Evolutionary conservation across 2,113 vertebrate genomes (phyloP).

Genomic region (Chionomys nivalis): DNA sequence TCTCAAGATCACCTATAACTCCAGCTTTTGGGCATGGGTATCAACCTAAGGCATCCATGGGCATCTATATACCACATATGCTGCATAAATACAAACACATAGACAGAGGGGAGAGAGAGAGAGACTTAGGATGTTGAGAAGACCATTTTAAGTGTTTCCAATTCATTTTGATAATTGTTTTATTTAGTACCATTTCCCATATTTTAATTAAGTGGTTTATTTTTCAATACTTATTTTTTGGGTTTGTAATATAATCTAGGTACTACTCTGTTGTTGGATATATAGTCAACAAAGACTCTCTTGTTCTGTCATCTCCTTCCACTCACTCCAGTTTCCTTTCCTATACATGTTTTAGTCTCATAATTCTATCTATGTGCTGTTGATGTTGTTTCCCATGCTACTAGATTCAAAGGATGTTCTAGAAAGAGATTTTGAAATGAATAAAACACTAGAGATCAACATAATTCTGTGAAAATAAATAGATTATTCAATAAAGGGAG

Average conservation of each 20-base stretch:
- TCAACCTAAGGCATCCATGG: neutral
- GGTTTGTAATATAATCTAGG: neutral
- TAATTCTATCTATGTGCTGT: neutral
- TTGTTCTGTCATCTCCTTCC: too few species aligned
- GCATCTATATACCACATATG: neutral
- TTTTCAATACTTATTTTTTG: neutral
- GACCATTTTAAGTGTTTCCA: neutral
- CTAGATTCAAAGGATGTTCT: neutral
- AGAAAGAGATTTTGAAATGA: neutral
- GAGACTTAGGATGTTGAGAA: neutral
- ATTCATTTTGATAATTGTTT: neutral
- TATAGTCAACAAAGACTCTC: neutral
- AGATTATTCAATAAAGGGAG: neutral
- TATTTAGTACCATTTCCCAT: too few species aligned
- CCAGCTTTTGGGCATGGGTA: too few species aligned
- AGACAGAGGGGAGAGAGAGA: too few species aligned
- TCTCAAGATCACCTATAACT: neutral
- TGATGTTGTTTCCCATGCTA: neutral
- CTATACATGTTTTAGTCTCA: neutral
- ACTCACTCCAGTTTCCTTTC: neutral
- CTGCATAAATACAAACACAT: neutral
- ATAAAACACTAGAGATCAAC: neutral
- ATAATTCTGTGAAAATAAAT: conserved; percentile 26
- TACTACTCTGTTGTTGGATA: neutral
- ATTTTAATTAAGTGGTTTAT: neutral